Percentiles rank a stretch among this genome's conserved stretches.
These are phyloP conservation scores for Habrosyne pyritoides DNA, from an alignment of 2,888 invertebrate genomes.

Conservation along the genomic window DNA sequence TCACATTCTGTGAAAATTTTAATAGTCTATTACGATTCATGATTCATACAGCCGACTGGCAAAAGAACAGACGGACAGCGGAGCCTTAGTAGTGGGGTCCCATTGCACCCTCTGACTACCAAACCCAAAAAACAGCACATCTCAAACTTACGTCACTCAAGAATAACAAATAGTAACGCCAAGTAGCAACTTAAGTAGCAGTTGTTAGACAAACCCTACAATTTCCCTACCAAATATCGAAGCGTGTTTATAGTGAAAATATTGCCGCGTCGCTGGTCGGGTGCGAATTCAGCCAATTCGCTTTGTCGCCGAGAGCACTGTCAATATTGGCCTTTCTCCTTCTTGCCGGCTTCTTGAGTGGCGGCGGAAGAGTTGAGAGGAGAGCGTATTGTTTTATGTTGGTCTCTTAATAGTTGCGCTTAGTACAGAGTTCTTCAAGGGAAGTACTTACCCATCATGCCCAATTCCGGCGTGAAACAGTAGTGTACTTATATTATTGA, in stretches of 20 bases:
- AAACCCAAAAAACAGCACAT: too few species aligned
- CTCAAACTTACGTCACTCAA: not conserved
- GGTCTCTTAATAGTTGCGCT: too few species aligned
- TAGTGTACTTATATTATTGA: too few species aligned
- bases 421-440: too few species aligned
- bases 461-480: too few species aligned
- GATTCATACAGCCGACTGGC: too few species aligned
- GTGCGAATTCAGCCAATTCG: conserved; percentile 54
- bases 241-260: conserved; percentile 61
- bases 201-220: conserved; percentile 21
- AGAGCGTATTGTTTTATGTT: conserved; percentile 20
- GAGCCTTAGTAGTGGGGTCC: too few species aligned
- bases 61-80: too few species aligned
- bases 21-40: too few species aligned
- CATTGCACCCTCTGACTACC: too few species aligned
- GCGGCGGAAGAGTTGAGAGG: conserved; percentile 18
- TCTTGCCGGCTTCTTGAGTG: conserved; percentile 21
- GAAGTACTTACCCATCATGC: too few species aligned
- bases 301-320: conserved; percentile 64
- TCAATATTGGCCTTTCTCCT: conserved; percentile 59
- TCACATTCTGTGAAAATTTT: too few species aligned
- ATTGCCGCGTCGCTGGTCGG: conserved; percentile 36
- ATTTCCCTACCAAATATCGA: conserved; percentile 54
- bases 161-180: not conserved
- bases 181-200: not conserved